Evolutionary conservation across 2,113 vertebrate species (phyloP).

Genomic region (Coturnix japonica): DNA sequence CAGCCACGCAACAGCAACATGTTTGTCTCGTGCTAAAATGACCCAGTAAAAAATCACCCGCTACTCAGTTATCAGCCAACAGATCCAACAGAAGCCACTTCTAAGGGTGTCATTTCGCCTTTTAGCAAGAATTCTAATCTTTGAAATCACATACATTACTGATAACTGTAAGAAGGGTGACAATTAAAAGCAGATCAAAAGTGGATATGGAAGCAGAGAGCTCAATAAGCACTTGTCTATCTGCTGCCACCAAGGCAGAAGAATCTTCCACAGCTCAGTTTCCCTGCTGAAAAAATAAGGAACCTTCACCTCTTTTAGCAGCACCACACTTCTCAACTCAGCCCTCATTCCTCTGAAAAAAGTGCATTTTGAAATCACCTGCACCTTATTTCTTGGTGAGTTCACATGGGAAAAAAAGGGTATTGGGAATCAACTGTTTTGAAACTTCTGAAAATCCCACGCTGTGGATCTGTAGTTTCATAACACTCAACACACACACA

Average conservation of each 20-base stretch:
- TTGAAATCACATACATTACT: not conserved
- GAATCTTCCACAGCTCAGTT: not conserved
- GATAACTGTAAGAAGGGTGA: slow-evolving; percentile 7
- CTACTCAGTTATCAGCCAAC: slow-evolving; percentile 23
- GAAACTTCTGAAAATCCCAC: not conserved
- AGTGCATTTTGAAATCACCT: not conserved
- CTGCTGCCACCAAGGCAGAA: not conserved
- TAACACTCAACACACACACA: not conserved
- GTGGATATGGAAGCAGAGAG: not conserved
- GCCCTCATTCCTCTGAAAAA: not conserved
- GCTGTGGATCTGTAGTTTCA: not conserved
- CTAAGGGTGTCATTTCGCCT: slow-evolving; percentile 17
- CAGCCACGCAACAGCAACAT: not conserved
- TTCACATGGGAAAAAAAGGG: not conserved
- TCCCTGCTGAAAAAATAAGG: not conserved
- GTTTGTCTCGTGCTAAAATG: slow-evolving; percentile 23
- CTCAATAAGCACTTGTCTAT: not conserved
- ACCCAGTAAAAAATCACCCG: slow-evolving; percentile 14
- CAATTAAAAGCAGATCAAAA: not conserved
- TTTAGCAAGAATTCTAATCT: slow-evolving; percentile 37
- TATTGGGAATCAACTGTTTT: not conserved
- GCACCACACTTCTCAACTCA: not conserved
- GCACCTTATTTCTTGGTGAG: not conserved
- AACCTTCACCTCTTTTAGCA: not conserved
- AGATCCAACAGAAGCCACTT: slow-evolving; percentile 19